Evolutionary conservation across 2,888 invertebrate species (phyloP).

Genomic region (Hemicrepidius hirtus): DNA sequence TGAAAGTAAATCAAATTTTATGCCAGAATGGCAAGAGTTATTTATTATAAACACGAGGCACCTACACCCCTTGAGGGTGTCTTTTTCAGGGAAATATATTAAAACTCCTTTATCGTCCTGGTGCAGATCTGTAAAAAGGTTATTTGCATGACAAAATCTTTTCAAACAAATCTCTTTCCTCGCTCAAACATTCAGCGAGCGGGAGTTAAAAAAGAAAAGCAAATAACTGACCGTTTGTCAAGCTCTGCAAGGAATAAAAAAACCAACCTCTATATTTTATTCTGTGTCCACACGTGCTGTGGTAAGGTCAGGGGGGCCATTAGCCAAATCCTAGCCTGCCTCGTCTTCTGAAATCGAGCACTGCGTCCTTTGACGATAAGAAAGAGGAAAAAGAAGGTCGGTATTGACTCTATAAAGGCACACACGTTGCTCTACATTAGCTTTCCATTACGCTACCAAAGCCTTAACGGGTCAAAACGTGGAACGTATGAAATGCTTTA

Average conservation of each 20-base stretch:
- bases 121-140: conserved; percentile 50
- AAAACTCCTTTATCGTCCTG: conserved; percentile 44
- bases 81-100: conserved; percentile 43
- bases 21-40: not conserved
- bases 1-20: not conserved
- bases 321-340: conserved; percentile 39
- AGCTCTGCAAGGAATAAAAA: conserved; percentile 46
- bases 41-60: conserved; percentile 37
- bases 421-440: conserved; percentile 41
- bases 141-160: conserved; percentile 50
- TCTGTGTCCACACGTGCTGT: conserved; percentile 44
- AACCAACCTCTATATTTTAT: conserved; percentile 47
- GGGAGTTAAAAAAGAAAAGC: conserved; percentile 43
- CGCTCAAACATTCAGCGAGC: conserved; percentile 33
- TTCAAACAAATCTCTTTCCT: conserved; percentile 48
- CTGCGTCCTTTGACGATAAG: conserved; percentile 42
- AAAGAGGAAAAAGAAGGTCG: conserved; percentile 38
- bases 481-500: conserved; percentile 10
- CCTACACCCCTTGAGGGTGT: not conserved
- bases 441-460: conserved; percentile 25
- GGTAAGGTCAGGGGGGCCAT: conserved; percentile 39
- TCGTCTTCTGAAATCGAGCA: conserved; percentile 34
- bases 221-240: conserved; percentile 52
- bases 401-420: conserved; percentile 38
- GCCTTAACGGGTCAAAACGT: conserved; percentile 20